Base-by-base conservation (phyloP, 2,888 invertebrate genomes). In the Entomobrya multifasciata region DNA sequence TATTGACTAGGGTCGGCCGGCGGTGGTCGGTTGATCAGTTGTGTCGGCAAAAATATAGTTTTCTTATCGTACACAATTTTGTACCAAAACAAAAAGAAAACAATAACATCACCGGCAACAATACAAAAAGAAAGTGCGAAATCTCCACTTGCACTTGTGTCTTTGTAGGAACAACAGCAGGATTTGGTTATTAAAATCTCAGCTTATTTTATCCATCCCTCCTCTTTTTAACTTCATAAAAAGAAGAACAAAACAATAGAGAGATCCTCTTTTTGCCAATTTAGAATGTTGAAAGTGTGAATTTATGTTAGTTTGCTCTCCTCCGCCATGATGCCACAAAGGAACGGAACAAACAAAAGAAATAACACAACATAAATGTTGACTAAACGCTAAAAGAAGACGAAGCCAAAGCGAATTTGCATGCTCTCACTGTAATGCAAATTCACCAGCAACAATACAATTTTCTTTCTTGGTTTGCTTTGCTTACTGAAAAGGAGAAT, bases 91-190 rank as follows among this genome's bases (percentile, higher is more conserved):
- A 22, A 77, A 57, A 1, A 1, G 15, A 77, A 41, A 55, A 41
- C 17, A 57, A 77, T n/a, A 55, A 41, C 17, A 57, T 17, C 30
- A 36, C 17, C 27, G 13, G 52, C 30, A 62, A 15, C 22, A 62
- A 15, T 27, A 74, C 55, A 20, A 86, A 85, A 79, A 67, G 86
- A 86, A 86, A 86, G 86, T 86, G 86, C 80, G 67, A 86, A 86
- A 86, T 76, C 80, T 84, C 84, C 78, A 85, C 85, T 85, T 85
- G 78, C 85, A 85, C 85, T 79, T 84, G 10, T 49, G 67, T 76
- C 36, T 55, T 52, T 20, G 5, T 41, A 20, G 22, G 20, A 25
- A 47, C 55, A 44, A 17, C 22, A 70, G 52, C 36, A 36, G 47
- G 36, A 62, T 44, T 36, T 60, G n/a, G n/a, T 47, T 20, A 83